Conservation (phyloP, 2,113 vertebrate genomes). For the Hypomesus transpacificus region DNA sequence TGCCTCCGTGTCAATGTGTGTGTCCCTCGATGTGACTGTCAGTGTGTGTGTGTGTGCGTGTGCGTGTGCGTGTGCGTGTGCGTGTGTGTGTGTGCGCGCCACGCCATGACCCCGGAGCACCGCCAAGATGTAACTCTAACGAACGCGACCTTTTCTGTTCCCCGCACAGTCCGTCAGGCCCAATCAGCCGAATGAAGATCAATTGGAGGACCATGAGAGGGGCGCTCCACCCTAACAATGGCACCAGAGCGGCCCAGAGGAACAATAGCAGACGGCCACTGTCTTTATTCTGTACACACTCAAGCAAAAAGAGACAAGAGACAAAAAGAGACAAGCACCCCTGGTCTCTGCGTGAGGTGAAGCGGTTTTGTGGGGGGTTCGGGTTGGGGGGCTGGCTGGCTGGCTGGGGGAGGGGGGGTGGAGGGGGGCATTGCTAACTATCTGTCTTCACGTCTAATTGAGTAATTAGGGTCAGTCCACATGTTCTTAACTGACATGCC, state of each 20-base stretch:
- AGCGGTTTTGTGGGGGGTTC: neutral
- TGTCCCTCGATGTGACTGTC: conserved; percentile 16
- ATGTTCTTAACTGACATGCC: conserved; percentile 48
- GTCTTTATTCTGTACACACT: conserved; percentile 21
- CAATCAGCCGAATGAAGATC: conserved; percentile 60
- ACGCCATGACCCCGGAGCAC: conserved; percentile 26
- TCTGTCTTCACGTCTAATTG: conserved; percentile 39
- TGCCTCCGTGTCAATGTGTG: neutral
- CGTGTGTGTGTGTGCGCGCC: conserved; percentile 25
- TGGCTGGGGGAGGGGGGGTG: neutral
- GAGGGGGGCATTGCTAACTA: conserved; percentile 18
- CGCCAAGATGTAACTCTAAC: conserved; percentile 34
- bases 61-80: conserved; percentile 9
- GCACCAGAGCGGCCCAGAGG: conserved; percentile 26
- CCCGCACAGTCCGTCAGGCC: conserved; percentile 53
- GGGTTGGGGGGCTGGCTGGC: neutral
- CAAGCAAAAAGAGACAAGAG: too few relatives aligned
- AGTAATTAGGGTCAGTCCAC: conserved; percentile 53
- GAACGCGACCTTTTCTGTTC: conserved; percentile 56
- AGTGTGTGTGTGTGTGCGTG: neutral
- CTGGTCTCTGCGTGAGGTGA: too few relatives aligned
- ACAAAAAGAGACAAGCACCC: too few relatives aligned
- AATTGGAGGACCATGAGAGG: conserved; percentile 35
- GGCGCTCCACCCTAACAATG: conserved; percentile 37
- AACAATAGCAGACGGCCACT: conserved; percentile 54